Evolutionary conservation across 2,113 vertebrate genomes (phyloP), one percentile per base, ranked within the genome.

Genomic region (Alaudala cheleensis): DNA sequence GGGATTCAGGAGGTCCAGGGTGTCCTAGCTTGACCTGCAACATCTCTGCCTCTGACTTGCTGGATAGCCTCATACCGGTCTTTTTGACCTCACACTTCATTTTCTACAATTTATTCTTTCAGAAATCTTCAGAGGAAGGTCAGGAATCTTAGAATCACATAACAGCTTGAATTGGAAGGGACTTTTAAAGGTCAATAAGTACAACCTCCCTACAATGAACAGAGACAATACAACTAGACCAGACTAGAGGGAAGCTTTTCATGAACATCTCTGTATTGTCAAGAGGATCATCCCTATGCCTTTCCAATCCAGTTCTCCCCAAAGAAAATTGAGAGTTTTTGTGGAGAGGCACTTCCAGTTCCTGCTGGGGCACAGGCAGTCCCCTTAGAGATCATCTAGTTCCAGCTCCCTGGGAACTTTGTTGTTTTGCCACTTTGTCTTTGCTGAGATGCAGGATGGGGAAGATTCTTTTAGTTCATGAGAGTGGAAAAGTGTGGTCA

Each of bases 261-360:
- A 33, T 3, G 0, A 53, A 34, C 21, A 23, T 5, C n/a, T 76
- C 53, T 22, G 3, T 42, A 9, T 11, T 13, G 12, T 40, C 3
- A 4, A 58, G 45, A 66, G 42, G 44, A 54, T 66, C 7, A 47
- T 9, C 20, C 4, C 4, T 37, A 42, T 72, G 40, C 23, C 37
- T 45, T 67, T 87, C 17, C 9, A 6, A 54, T 77, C 33, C 33
- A 33, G 14, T 66, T 78, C 26, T 10, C 24, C 42, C 34, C 42
- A 49, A 79, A 61, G 9, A 18, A n/a, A 71, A 85, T 23, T 2
- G 4, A 24, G 47, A 24, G 13, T 47, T 83, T 66, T 60, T 4
- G 1, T n/a, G 31, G 7, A 53, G 33, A 70, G 7, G 7, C 18
- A 50, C 10, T 79, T 42, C 9, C 56, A 62, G 17, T 42, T 84